Percentiles rank a stretch among this genome's conserved stretches.
Conservation (phyloP, 2,797 vertebrate genomes). For the Protonibea diacanthus region DNA sequence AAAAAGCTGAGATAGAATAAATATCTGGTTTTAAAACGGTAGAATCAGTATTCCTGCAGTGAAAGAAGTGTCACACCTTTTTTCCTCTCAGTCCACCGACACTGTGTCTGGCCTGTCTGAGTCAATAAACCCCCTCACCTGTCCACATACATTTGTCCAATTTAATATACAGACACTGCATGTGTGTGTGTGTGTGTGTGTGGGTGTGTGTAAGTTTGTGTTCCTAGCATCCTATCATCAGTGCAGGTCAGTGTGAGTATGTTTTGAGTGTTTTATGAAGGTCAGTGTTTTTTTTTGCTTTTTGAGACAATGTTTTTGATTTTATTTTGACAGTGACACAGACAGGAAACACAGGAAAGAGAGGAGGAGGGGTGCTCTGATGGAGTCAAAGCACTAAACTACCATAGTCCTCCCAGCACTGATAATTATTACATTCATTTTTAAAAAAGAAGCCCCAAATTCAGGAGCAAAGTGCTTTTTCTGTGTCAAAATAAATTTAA, state of each 20-base stretch:
- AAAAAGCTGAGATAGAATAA: slow-evolving; percentile 8
- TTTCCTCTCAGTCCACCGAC: not conserved
- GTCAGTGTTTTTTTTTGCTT: not conserved
- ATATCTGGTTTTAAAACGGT: not conserved
- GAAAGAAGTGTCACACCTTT: not conserved
- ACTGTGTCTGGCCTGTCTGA: slow-evolving; percentile 14
- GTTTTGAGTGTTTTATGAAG: not conserved
- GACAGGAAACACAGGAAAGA: not conserved
- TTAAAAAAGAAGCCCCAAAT: not conserved
- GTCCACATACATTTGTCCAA: not conserved
- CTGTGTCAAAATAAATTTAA: not conserved
- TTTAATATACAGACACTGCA: not conserved
- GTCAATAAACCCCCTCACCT: slow-evolving; percentile 18
- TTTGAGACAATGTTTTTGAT: not conserved
- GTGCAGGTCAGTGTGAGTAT: not conserved
- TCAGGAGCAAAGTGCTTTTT: not conserved
- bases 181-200: not conserved
- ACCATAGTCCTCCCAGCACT: not conserved
- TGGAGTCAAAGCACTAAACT: too few relatives aligned
- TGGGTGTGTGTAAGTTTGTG: not conserved
- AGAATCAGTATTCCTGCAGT: slow-evolving; percentile 14
- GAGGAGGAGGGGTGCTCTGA: too few relatives aligned
- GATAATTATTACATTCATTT: not conserved
- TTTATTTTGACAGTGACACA: slow-evolving; percentile 12
- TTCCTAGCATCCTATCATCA: not conserved